phyloP scores from a whole-genome alignment of 2,797 vertebrate species.

The Melanogrammus aeglefinus region DNA sequence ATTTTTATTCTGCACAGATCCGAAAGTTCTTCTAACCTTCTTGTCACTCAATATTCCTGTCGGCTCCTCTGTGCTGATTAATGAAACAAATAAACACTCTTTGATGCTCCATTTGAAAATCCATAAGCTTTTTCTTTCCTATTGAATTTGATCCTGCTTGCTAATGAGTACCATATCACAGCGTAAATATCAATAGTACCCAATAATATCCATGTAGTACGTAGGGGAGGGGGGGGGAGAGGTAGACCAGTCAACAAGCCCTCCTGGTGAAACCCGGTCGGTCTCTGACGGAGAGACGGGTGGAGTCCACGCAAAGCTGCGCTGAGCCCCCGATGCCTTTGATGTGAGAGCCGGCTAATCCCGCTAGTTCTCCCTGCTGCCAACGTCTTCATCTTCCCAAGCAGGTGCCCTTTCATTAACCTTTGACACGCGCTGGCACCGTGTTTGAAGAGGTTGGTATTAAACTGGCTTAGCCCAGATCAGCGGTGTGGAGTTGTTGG shows the following conservation, averaged over 20 bases:
- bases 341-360: constrained; percentile 82
- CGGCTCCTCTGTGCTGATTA: background rate
- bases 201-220: background rate
- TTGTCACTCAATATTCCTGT: background rate
- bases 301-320: constrained; percentile 69
- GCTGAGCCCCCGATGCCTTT: constrained; percentile 74
- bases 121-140: background rate
- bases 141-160: background rate
- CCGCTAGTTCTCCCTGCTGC: constrained; percentile 66
- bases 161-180: constrained; percentile 1
- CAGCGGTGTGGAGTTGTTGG: constrained; percentile 50
- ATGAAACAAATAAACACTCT: background rate
- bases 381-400: constrained; percentile 78
- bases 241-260: constrained; percentile 39
- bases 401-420: constrained; percentile 80
- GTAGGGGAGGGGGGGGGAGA: background rate
- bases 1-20: background rate
- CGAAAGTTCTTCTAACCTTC: background rate
- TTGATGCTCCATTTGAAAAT: background rate
- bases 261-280: constrained; percentile 48
- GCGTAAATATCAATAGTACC: background rate
- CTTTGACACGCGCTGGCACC: constrained; percentile 76
- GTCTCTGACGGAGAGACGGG: constrained; percentile 65
- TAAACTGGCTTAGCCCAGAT: constrained; percentile 74
- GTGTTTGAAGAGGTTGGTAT: constrained; percentile 76